Evolutionary conservation across 2,888 invertebrate species (phyloP), one percentile per base, ranked within the genome.

Genomic region (Ormyrus nitidulus): DNA sequence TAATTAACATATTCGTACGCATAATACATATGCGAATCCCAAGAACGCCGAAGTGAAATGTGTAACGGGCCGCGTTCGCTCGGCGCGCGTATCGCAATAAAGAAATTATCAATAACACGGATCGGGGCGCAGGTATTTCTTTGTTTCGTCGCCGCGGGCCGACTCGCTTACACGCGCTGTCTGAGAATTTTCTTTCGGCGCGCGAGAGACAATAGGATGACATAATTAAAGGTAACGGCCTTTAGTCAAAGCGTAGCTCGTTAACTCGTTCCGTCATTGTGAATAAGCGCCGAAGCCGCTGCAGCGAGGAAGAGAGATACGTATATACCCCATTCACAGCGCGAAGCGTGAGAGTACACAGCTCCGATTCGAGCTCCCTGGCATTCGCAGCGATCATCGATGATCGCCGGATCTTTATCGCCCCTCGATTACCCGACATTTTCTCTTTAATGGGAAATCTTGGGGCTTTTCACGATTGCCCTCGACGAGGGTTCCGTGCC

Each of bases 151-250:
- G 19, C 19, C n/a, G n/a, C n/a, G 19, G 19, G 19, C 19, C 19
- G 19, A 19, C 19, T 19, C 19, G 19, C 19, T 19, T 19, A 19
- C 19, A 59, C 80, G 53, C 72, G 34, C 58, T n/a, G 13, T 64
- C 59, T 77, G 72, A 66, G 74, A 77, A 81, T 13, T 74, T 74
- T 66, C 72, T 46, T 64, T 53, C 46, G 51, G 71, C 46, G 19
- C 44, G 13, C 13, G 13, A 13, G 13, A 75, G 54, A 82, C 82
- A 82, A 82, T 82, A 61, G 19, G 80, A 82, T 82, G 82, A 82
- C 82, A 82, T 82, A 82, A 82, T 82, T 82, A 82, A 80, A 80
- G 71, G 68, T 82, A 82, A 80, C 82, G 80, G 82, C 64, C 77
- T 71, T 66, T 49, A 71, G 74, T 69, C 76, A 53, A 81, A 77